Evolutionary conservation across 37 sponge, comb jelly and placozoan genomes (phyloP).

Genomic region (Lycopodina hypogea): DNA sequence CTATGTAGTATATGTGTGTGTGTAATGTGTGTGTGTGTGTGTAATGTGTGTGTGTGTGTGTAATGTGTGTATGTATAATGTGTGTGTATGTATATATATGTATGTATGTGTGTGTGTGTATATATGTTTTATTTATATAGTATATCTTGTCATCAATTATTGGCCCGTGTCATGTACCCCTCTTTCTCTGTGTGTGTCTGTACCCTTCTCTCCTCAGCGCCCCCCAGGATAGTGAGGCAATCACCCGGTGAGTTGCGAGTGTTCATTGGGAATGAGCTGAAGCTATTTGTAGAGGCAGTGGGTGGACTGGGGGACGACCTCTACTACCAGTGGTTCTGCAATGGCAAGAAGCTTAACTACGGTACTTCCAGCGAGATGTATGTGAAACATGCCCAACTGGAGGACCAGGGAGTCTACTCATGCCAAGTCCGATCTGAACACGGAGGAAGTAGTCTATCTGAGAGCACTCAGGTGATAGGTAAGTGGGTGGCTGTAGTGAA

Average conservation of each 20-base stretch:
- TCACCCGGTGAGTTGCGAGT: background rate
- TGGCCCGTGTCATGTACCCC: background rate
- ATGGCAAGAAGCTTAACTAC: slow-evolving; percentile 39
- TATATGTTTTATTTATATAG: too few species aligned
- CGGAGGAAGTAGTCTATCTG: slow-evolving; percentile 50
- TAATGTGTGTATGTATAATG: too few species aligned
- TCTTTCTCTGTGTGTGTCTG: background rate
- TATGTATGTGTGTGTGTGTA: too few species aligned
- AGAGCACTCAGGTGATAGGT: slow-evolving; percentile 33
- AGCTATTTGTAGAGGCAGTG: slow-evolving; percentile 1
- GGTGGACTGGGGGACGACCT: slow-evolving; percentile 22
- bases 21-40: too few species aligned
- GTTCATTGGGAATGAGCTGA: background rate
- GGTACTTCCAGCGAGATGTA: slow-evolving; percentile 28
- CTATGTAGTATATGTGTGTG: too few species aligned
- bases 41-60: too few species aligned
- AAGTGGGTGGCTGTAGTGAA: background rate
- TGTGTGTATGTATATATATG: too few species aligned
- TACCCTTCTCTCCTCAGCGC: background rate
- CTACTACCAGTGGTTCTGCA: slow-evolving; percentile 76
- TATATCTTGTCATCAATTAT: background rate
- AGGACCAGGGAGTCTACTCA: slow-evolving; percentile 50
- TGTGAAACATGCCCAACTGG: slow-evolving; percentile 12
- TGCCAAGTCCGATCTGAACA: slow-evolving; percentile 52
- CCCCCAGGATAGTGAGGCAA: background rate